Evolutionary conservation across 2,113 vertebrate species (phyloP).

Genomic region (Malurus melanocephalus): DNA sequence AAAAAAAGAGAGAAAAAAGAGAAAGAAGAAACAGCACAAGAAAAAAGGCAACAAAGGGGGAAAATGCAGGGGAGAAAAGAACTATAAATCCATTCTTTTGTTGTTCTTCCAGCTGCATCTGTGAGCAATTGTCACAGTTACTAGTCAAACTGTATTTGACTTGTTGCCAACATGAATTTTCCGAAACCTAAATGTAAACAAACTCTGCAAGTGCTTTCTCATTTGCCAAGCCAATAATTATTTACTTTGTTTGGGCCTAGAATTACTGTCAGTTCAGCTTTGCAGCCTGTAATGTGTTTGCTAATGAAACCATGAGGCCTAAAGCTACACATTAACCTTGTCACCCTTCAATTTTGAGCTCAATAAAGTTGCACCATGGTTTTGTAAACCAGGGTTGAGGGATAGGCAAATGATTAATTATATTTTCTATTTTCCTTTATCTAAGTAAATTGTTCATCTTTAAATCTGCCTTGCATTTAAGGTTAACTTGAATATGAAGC

Average conservation of each 20-base stretch:
- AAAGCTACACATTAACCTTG: constrained; percentile 81
- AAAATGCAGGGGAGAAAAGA: constrained; percentile 70
- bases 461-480: constrained; percentile 73
- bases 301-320: constrained; percentile 82
- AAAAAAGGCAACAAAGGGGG: constrained; percentile 71
- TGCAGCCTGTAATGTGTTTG: constrained; percentile 80
- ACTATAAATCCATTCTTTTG: constrained; percentile 77
- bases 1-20: neutral
- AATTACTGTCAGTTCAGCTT: constrained; percentile 81
- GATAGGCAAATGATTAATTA: constrained; percentile 79
- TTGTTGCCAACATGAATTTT: constrained; percentile 82
- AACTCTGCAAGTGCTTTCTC: constrained; percentile 79
- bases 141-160: constrained; percentile 80
- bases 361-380: constrained; percentile 78
- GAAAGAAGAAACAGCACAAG: constrained; percentile 15
- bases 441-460: constrained; percentile 76
- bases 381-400: constrained; percentile 78
- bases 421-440: constrained; percentile 74
- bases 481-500: constrained; percentile 65
- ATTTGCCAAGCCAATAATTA: constrained; percentile 81
- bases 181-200: constrained; percentile 83
- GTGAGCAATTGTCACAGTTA: constrained; percentile 87
- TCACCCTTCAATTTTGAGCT: constrained; percentile 81
- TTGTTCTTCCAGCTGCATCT: constrained; percentile 85
- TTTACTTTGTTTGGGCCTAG: constrained; percentile 82